Evolutionary conservation across 2,113 vertebrate species (phyloP).

Genomic region (Oreochromis spilurus): DNA sequence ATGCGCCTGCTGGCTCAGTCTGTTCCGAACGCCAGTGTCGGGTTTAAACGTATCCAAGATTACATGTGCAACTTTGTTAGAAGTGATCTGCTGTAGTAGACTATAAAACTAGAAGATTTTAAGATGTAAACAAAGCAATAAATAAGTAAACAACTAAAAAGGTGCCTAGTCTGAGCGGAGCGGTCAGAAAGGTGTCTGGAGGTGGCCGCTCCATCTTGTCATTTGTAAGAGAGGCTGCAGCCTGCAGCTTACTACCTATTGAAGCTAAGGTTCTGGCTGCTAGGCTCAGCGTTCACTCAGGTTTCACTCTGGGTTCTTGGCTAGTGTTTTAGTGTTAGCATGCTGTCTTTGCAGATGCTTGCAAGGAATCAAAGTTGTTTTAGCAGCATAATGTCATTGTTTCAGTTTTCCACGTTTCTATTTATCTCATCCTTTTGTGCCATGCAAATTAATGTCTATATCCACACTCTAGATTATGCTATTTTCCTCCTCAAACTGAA

Average conservation of each 20-base stretch:
- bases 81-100: neutral
- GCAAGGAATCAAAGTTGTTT: neutral
- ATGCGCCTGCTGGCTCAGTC: too few species aligned
- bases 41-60: neutral
- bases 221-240: neutral
- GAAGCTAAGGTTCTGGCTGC: neutral
- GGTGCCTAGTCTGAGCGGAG: neutral
- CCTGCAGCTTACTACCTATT: neutral
- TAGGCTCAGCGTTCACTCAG: accelerated
- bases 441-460: neutral
- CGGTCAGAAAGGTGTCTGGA: neutral
- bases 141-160: neutral
- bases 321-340: neutral
- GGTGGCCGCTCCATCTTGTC: neutral
- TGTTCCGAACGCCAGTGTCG: accelerated
- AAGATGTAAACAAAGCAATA: neutral
- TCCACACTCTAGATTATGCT: neutral
- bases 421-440: neutral
- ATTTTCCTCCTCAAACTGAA: neutral
- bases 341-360: neutral
- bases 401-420: neutral
- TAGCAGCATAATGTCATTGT: neutral
- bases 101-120: neutral
- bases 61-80: neutral
- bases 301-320: neutral